A percentile compares a stretch with the other conserved stretches of the same genome.
Evolutionary conservation across 1,140 invertebrate genomes (phyloP).

Genomic region (Lucilia cuprina): DNA sequence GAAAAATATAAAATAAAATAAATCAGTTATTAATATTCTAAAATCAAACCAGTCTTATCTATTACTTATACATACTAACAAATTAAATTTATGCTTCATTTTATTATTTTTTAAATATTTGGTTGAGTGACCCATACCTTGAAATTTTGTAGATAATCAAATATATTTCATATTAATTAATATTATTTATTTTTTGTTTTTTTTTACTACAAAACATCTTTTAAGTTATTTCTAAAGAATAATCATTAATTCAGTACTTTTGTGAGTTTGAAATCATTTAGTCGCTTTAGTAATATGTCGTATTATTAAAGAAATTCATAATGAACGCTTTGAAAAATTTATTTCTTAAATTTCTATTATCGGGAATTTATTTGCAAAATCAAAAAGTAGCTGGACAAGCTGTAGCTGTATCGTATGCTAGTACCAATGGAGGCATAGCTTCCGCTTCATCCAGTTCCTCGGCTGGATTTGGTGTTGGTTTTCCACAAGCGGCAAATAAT

Average conservation of each 20-base stretch:
- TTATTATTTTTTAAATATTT: no score
- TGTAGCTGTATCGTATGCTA: neutral
- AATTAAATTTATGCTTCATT: no score
- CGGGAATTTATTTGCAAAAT: neutral
- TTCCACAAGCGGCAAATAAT: neutral
- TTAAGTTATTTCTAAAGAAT: no score
- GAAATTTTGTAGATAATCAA: no score
- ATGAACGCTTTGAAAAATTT: neutral
- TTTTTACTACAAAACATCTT: neutral
- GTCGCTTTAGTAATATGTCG: neutral
- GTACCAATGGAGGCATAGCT: neutral
- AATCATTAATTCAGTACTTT: neutral
- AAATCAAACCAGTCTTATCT: no score
- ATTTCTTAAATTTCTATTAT: neutral
- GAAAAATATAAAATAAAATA: no score
- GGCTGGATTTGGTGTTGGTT: neutral
- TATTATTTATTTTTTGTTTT: no score
- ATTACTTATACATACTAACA: no score
- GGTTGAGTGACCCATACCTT: neutral
- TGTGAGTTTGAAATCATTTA: neutral
- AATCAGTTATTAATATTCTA: no score
- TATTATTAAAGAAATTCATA: neutral
- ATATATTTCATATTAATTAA: no score
- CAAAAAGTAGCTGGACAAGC: neutral
- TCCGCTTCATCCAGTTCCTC: neutral